These are phyloP conservation scores for Heterotilapia buettikoferi DNA, from an alignment of 2,113 vertebrate species.

Conservation along the genomic window DNA sequence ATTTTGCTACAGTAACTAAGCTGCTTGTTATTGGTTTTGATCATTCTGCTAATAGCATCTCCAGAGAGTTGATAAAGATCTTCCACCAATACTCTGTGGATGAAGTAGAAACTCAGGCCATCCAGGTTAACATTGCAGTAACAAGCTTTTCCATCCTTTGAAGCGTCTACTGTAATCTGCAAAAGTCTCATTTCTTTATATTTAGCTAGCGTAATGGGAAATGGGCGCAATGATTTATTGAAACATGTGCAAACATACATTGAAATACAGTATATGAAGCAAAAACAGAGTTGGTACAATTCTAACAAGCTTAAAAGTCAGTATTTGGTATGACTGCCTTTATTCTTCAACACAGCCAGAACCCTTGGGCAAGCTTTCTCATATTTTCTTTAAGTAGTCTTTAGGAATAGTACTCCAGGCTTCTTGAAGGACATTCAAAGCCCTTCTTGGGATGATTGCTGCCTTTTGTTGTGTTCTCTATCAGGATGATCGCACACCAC, in stretches of 20 bases:
- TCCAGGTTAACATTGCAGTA: neutral
- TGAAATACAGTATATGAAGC: neutral
- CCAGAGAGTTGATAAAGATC: neutral
- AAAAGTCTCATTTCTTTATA: neutral
- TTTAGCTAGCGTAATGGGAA: neutral
- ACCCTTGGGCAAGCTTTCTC: neutral
- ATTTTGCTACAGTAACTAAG: neutral
- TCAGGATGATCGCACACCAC: neutral
- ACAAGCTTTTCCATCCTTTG: neutral
- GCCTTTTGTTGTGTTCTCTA: neutral
- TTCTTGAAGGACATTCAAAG: neutral
- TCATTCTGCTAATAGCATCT: neutral
- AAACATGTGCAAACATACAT: neutral
- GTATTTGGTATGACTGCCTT: neutral
- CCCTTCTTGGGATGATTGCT: neutral
- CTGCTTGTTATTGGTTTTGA: neutral
- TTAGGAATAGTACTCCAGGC: neutral
- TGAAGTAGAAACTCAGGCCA: neutral
- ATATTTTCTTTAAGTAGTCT: neutral
- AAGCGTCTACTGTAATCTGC: fast-evolving
- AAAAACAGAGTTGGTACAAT: neutral
- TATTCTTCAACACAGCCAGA: neutral
- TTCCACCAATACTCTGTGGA: neutral
- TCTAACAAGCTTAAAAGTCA: neutral
- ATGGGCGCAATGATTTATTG: neutral